Base-by-base conservation (phyloP, 2,113 vertebrate genomes). In the Leucoraja erinaceus region DNA sequence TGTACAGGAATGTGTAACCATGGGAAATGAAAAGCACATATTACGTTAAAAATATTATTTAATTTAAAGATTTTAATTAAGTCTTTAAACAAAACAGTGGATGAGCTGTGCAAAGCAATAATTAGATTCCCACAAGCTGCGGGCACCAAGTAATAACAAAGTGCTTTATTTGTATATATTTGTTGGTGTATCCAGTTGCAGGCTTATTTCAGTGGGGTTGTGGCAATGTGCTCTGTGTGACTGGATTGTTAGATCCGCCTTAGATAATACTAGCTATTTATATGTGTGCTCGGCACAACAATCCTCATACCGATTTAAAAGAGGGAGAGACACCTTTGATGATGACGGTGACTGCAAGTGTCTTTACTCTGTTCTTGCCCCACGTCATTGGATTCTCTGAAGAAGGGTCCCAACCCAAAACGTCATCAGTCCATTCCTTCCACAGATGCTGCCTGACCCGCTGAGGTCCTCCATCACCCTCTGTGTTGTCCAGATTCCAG, bases 81-180 rank as follows among this genome's bases (percentile, higher is more conserved):
- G 31, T 61, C n/a, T 88, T 88, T 61, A 18, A 88, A 66, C 59
- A 63, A 66, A 88, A 63, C 83, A 88, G 83, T 14, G 59, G 81
- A n/a, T 88, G 31, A 63, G 59, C 63, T 88, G 83, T 12, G 11
- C 59, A 88, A 88, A 88, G 38, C 28, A 31, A 6, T 88, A 63
- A 88, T 88, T 61, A 88, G n/a, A n/a, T n/a, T 88, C 83, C 83
- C 83, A 63, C 83, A 88, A 63, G 59, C n/a, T 88, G 59, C 31
- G 59, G 83, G 83, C 61, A 31, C 28, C 31, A 31, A 63, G 83
- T n/a, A 88, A 63, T 88, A 88, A 84, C 25, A 28, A 16, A 63
- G 31, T 88, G 83, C 59, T 63, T 63, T 88, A 61, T 31, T 63
- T 88, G 59, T 88, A 0, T n/a, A n/a, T 63, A 28, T 31, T 63